Conservation (phyloP, 2,888 invertebrate species). For the Sarcophaga rosellei region DNA sequence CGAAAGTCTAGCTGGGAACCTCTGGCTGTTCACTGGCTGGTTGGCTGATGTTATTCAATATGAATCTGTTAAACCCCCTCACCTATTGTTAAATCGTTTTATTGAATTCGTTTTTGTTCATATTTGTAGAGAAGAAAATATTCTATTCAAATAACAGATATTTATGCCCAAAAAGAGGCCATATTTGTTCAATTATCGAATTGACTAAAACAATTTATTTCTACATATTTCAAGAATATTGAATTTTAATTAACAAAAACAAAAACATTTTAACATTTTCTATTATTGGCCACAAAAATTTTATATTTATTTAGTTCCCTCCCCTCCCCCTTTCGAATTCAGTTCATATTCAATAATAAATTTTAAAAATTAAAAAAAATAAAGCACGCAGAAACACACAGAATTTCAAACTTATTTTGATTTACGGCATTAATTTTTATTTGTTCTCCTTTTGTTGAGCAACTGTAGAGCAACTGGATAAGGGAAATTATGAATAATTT, state of each 20-base stretch:
- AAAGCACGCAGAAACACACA: not conserved
- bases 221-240: not conserved
- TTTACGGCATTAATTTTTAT: not conserved
- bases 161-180: not conserved
- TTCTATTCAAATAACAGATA: not conserved
- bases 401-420: not conserved
- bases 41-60: too few relatives aligned
- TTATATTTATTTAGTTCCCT: not conserved
- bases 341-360: too few relatives aligned
- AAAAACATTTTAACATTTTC: not conserved
- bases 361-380: too few relatives aligned
- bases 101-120: too few relatives aligned
- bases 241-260: not conserved
- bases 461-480: not conserved
- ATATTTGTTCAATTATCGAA: constrained; percentile 10
- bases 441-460: not conserved
- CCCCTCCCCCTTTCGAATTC: too few relatives aligned
- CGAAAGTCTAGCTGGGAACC: accelerated
- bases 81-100: too few relatives aligned
- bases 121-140: too few relatives aligned
- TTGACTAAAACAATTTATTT: not conserved
- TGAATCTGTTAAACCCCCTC: too few relatives aligned
- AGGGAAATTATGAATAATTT: constrained; percentile 32
- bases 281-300: not conserved
- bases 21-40: too few relatives aligned